Percentiles rank a stretch among this genome's conserved stretches.
These are phyloP conservation scores for Dioctria linearis DNA, from an alignment of 2,888 invertebrate genomes.

Conservation along the genomic window DNA sequence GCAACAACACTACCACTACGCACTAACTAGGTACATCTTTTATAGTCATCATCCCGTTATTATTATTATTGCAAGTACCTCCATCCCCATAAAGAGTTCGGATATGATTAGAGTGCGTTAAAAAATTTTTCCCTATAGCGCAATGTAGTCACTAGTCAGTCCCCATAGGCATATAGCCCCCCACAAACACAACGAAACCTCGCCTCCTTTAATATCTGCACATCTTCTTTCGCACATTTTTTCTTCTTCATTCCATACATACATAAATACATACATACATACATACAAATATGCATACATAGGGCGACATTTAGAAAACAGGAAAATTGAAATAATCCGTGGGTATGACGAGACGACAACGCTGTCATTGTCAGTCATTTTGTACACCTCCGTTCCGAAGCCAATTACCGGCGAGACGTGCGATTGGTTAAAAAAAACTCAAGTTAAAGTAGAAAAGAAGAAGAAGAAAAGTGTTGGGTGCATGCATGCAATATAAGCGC, in stretches of 20 bases:
- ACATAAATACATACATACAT: too few relatives aligned
- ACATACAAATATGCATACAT: neutral
- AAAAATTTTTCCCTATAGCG: too few relatives aligned
- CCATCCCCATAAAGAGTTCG: too few relatives aligned
- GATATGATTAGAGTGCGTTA: too few relatives aligned
- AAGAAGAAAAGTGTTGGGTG: constrained; percentile 11
- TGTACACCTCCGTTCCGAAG: constrained; percentile 23
- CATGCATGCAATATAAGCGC: constrained; percentile 14
- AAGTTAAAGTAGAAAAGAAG: neutral
- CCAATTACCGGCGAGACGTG: constrained; percentile 34
- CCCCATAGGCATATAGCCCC: too few relatives aligned
- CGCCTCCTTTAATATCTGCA: neutral
- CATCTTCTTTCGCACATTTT: neutral
- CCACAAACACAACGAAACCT: constrained; percentile 13
- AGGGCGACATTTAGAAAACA: constrained; percentile 17
- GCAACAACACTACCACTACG: too few relatives aligned
- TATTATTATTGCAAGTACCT: too few relatives aligned
- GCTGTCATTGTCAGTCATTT: constrained; percentile 28
- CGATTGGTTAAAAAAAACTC: constrained; percentile 17
- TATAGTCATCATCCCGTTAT: too few relatives aligned
- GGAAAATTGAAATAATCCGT: constrained; percentile 51
- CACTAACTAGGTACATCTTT: too few relatives aligned
- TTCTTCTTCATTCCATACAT: too few relatives aligned
- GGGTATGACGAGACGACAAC: constrained; percentile 5
- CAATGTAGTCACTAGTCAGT: too few relatives aligned